These are phyloP conservation scores for Tenthredo livida DNA, from an alignment of 2,888 invertebrate genomes.

Conservation along the genomic window DNA sequence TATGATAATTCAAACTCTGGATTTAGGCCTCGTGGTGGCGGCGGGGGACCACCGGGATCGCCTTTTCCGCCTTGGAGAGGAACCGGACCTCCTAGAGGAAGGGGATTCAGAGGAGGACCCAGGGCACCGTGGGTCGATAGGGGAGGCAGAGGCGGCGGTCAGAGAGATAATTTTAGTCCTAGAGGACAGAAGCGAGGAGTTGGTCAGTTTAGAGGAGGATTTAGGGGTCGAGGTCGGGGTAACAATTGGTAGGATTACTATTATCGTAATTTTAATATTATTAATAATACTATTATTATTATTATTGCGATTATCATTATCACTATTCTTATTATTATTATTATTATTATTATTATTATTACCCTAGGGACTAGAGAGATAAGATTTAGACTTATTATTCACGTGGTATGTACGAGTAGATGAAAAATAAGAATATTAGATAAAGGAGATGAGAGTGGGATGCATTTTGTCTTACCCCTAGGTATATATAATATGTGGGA, in stretches of 20 bases:
- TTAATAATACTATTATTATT: constrained; percentile 62
- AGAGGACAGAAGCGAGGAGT: constrained; percentile 73
- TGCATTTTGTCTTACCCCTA: constrained; percentile 2
- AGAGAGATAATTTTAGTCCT: constrained; percentile 67
- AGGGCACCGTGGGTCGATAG: constrained; percentile 78
- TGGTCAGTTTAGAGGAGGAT: constrained; percentile 73
- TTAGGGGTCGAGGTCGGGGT: constrained; percentile 72
- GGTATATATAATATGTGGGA: background rate
- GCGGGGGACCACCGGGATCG: constrained; percentile 50
- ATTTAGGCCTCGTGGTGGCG: constrained; percentile 66
- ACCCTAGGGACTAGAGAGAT: constrained; percentile 16
- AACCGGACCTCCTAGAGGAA: constrained; percentile 76
- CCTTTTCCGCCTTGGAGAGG: constrained; percentile 76
- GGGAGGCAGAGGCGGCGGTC: constrained; percentile 67
- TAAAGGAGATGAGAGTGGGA: background rate
- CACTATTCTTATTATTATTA: background rate
- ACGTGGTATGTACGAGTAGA: background rate
- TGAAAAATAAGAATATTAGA: background rate
- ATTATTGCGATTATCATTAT: background rate
- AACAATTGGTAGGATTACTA: constrained; percentile 74
- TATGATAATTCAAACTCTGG: constrained; percentile 64
- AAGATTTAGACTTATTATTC: constrained; percentile 25
- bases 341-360: constrained; percentile 1
- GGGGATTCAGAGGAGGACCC: constrained; percentile 76
- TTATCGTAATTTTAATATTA: background rate